Evolutionary conservation across 2,797 vertebrate species (phyloP), one percentile per base, ranked within the genome.

Genomic region (Chelonia mydas): DNA sequence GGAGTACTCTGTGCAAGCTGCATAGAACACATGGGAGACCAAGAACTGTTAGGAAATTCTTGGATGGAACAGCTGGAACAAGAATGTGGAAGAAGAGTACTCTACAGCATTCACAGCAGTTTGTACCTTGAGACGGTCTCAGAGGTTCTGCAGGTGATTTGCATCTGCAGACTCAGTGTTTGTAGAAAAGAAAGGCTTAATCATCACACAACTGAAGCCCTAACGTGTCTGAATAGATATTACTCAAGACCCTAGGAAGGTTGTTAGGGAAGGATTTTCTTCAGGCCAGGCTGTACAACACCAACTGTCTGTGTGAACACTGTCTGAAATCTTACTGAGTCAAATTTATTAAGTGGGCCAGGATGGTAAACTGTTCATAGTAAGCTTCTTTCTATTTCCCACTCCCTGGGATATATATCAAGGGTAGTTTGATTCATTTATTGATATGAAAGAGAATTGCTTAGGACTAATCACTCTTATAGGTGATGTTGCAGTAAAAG

Each of bases 361-460:
- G 74, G 76, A 81, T 90, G 92, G 86, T 93, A 94, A 94, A 96
- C 41, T 81, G 86, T 87, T 53, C 78, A 61, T n/a, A 83, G 94
- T 90, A 92, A 93, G 88, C 85, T 95, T 89, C 51, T 95, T 93
- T 96, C 93, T 97, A 82, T 93, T 72, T 87, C 81, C 72, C 37
- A 91, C 90, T 94, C 91, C 79, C 41, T 92, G 80, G 91, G 11
- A 74, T 82, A 37, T 95, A 81, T 85, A 92, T 84, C 92, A 94
- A 90, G 86, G 83, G 54, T 91, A 92, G 88, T 91, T 97, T 97
- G 97, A 97, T 97, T 96, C 89, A 96, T 97, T 96, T 95, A 96
- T 95, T 97, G 96, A 94, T 95, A 95, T 97, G 95, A 97, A 97
- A 23, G 90, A 95, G 90, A 97, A 97, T 97, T 96, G 94, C 95